Evolutionary conservation across 1,140 invertebrate species (phyloP), one percentile per base, ranked within the genome.

Genomic region (Oedothorax gibbosus): DNA sequence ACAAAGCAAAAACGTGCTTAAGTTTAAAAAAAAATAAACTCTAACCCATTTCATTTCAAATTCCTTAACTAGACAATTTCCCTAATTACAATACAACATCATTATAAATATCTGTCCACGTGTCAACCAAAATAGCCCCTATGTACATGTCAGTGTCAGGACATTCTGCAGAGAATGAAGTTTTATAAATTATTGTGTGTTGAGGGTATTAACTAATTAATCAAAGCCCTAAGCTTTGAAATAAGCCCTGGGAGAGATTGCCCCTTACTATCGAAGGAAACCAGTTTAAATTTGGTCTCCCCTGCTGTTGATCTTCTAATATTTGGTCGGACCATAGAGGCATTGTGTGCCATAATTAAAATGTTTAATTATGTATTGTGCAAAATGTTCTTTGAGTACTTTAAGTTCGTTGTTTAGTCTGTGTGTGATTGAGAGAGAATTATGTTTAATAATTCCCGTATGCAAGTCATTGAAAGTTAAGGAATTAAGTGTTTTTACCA

Each of bases 201-300:
- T 77, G n/a, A 51, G 75, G 65, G 60, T 77, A 77, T 77, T 77
- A 77, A 64, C 75, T 77, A 77, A 77, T 77, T 77, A 77, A 77
- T 77, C 75, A 77, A 64, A 77, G 75, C 60, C n/a, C 75, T 64
- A 62, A 7, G 75, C 57, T 18, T n/a, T 18, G 8, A 50, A 77
- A 77, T 77, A 77, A 57, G 60, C 75, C 62, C n/a, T 64, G 60
- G 18, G 60, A 50, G 75, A 77, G 75, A 77, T 49, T 77, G 57
- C 69, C 65, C n/a, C 21, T 68, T 68, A 53, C 69, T 71, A 64
- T 77, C 60, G 60, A 64, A 77, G 65, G 35, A 77, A 51, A 11
- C 35, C 57, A 64, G 75, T 77, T 77, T 77, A 77, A 77, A 77
- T 60, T 77, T 15, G 21, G 75, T 18, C 35, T 71, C 75, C 49